These are phyloP conservation scores for Halocaridina rubra DNA, from an alignment of 2,888 invertebrate genomes.

Conservation along the genomic window DNA sequence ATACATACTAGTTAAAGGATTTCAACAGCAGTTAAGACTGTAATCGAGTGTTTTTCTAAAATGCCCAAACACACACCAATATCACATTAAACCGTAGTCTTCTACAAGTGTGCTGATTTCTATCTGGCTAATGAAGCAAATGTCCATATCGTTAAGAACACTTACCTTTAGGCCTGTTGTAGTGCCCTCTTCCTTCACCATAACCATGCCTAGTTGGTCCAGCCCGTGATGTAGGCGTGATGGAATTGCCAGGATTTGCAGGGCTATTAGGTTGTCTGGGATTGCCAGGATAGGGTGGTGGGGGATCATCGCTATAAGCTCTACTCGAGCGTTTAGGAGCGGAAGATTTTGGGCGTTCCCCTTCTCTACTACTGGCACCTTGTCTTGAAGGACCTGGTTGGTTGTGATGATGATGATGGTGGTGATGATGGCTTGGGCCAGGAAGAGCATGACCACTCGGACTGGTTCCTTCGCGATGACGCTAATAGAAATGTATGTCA, in stretches of 20 bases:
- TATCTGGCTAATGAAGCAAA: not conserved
- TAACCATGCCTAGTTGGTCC: conserved; percentile 77
- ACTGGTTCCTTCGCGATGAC: conserved; percentile 41
- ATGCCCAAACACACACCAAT: too few species aligned
- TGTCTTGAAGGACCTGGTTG: conserved; percentile 1
- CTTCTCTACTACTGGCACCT: not conserved
- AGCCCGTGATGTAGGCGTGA: conserved; percentile 65
- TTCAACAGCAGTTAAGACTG: too few species aligned
- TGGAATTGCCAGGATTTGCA: conserved; percentile 66
- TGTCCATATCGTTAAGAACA: not conserved
- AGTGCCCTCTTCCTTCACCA: conserved; percentile 79
- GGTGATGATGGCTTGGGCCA: conserved; percentile 13
- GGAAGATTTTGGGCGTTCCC: conserved; percentile 10
- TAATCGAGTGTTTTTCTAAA: too few species aligned
- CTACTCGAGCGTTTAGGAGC: conserved; percentile 40
- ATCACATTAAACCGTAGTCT: too few species aligned
- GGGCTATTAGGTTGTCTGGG: conserved; percentile 68
- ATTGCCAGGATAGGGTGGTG: conserved; percentile 68
- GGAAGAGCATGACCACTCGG: conserved; percentile 3
- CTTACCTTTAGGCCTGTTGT: conserved; percentile 68
- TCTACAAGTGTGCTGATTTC: not conserved
- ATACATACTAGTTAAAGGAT: too few species aligned
- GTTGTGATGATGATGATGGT: conserved; percentile 50
- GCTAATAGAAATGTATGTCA: conserved; percentile 18
- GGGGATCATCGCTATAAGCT: conserved; percentile 65